Base-by-base conservation (phyloP, 2,797 vertebrate genomes). In the Hozukius guyotensis region DNA sequence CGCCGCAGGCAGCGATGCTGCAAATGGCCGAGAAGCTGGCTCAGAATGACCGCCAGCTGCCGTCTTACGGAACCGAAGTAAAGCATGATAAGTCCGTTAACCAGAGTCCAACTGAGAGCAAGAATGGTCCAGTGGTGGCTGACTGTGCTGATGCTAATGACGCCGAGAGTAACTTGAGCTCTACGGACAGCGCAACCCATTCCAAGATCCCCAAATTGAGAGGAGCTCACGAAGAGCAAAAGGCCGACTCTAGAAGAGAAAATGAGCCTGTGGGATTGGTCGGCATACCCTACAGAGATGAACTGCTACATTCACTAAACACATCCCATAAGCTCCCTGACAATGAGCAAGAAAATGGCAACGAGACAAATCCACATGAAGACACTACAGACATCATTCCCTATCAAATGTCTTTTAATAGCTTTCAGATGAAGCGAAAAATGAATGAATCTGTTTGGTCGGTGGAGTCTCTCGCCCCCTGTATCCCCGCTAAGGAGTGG, bases 391-490 rank as follows among this genome's bases (percentile, higher is more conserved):
- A 86, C 16, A 36, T 38, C 9, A 8, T 34, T 72, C 67, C 59
- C 12, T 49, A n/a, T 61, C 42, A 66, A 53, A 62, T 46, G 4
- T 53, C 22, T 46, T 61, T 56, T 1, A 72, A 59, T 6, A 53
- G 42, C 9, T 22, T 11, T 31, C 77, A 61, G 6, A 24, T 18
- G 0, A 87, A 68, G 34, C 57, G 46, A 24, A 88, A 77, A 25
- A 32, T 89, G 18, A 87, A 94, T 20, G 92, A 92, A 27, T 95
- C 93, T 0, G 71, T 94, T 7, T 95, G 94, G 94, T 94, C 94
- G 2, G 93, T 94, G 65, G 94, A 95, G 63, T 94, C 92, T 32
- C 63, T 94, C 0, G 25, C 67, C 0, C 75, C 82, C 2, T 94
- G 74, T 24, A 49, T 92, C 14, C 94, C 94, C 20, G 49, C 60